phyloP scores from a whole-genome alignment of 2,113 vertebrate species.

The Rhinolophus ferrumequinum region DNA sequence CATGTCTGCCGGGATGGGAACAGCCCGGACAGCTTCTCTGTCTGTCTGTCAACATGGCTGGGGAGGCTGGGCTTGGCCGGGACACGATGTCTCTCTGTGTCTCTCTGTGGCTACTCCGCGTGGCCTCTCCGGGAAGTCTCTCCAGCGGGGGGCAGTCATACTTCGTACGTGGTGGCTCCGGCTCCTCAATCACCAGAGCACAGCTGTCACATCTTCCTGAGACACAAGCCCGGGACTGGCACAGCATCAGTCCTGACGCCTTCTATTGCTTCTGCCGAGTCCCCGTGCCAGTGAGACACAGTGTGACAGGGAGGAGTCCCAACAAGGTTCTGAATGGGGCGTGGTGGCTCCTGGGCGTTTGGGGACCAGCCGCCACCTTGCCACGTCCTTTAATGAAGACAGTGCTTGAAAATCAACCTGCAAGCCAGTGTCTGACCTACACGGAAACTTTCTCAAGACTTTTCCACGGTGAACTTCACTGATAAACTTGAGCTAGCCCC shows the following conservation, averaged over 20 bases:
- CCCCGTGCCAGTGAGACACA: neutral
- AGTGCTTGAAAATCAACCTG: neutral
- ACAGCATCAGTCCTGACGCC: fast-evolving
- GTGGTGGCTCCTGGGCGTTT: no score
- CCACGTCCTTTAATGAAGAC: neutral
- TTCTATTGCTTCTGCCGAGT: fast-evolving
- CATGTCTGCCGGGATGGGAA: neutral
- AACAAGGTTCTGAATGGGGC: no score
- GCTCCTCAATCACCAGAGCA: fast-evolving
- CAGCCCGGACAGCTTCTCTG: no score
- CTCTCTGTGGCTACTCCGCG: fast-evolving
- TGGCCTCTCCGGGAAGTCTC: neutral
- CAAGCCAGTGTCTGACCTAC: neutral
- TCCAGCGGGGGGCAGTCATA: no score
- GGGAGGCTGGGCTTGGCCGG: neutral
- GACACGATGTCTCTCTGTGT: neutral
- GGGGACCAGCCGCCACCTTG: neutral
- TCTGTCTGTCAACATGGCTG: neutral
- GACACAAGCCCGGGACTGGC: neutral
- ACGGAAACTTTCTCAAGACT: neutral
- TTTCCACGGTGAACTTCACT: neutral
- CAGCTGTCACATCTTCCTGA: neutral
- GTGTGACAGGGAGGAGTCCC: neutral
- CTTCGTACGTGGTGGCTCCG: fast-evolving
- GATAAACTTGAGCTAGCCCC: neutral